Evolutionary conservation across 2,888 invertebrate genomes (phyloP).

Genomic region (Odontomyia ornata): DNA sequence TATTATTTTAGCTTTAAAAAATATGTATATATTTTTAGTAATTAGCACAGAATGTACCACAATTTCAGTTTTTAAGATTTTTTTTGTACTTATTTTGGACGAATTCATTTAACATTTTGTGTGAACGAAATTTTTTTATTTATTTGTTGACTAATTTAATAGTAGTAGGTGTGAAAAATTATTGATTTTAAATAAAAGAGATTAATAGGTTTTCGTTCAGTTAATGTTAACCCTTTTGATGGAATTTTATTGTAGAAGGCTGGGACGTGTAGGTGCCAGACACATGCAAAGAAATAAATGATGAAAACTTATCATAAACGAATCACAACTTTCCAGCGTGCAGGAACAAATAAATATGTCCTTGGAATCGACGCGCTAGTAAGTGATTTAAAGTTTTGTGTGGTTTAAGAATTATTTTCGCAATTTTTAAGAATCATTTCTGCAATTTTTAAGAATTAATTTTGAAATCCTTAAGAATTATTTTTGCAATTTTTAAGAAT

Average conservation of each 20-base stretch:
- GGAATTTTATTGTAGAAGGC: background rate
- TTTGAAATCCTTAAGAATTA: too few relatives aligned
- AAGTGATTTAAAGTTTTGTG: too few relatives aligned
- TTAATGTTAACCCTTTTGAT: background rate
- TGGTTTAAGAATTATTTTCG: too few relatives aligned
- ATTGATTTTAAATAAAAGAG: background rate
- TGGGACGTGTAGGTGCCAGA: background rate
- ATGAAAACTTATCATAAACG: background rate
- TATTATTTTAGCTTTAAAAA: background rate
- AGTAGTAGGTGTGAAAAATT: background rate
- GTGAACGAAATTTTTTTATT: constrained; percentile 36
- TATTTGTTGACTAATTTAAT: background rate
- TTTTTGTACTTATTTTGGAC: background rate
- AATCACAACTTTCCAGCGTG: constrained; percentile 6
- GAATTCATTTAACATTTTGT: constrained; percentile 13
- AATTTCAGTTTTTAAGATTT: background rate
- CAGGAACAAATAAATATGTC: too few relatives aligned
- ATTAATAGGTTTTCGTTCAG: background rate
- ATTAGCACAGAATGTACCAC: background rate
- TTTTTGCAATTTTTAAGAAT: too few relatives aligned
- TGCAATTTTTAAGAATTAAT: too few relatives aligned
- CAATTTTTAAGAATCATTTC: too few relatives aligned
- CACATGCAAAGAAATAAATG: background rate
- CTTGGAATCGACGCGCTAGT: too few relatives aligned
- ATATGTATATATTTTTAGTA: background rate